phyloP scores from a whole-genome alignment of 2,797 vertebrate genomes.

The Premnoplex brunnescens region DNA sequence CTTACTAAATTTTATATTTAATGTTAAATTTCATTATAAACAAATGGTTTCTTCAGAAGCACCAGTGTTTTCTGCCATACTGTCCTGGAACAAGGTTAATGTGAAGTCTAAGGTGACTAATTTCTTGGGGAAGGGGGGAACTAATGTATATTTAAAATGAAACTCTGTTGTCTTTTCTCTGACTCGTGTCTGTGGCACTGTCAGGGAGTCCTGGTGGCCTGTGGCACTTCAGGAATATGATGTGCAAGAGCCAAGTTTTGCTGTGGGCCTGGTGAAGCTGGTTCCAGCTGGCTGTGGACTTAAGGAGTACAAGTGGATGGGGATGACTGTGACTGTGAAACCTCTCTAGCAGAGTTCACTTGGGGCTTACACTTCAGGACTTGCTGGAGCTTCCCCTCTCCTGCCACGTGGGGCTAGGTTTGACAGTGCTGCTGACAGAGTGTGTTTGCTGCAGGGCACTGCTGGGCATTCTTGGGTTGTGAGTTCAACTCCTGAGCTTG shows the following conservation, averaged over 20 bases:
- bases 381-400: not conserved
- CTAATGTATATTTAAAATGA: not conserved
- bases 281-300: not conserved
- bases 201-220: not conserved
- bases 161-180: not conserved
- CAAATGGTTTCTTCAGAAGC: not conserved
- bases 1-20: not conserved
- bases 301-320: not conserved
- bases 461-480: not conserved
- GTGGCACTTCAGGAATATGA: not conserved
- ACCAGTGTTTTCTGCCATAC: not conserved
- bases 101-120: not conserved
- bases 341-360: not conserved
- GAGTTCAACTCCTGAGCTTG: not conserved
- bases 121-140: not conserved
- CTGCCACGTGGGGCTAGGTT: not conserved
- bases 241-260: accelerated
- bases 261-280: not conserved
- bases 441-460: not conserved
- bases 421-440: not conserved
- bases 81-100: not conserved
- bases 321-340: not conserved
- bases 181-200: not conserved
- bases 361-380: not conserved
- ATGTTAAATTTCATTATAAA: not conserved